A percentile compares a stretch with the other conserved stretches of the same genome.
phyloP scores from a whole-genome alignment of 2,888 invertebrate genomes.

The Xiphydria camelus region DNA sequence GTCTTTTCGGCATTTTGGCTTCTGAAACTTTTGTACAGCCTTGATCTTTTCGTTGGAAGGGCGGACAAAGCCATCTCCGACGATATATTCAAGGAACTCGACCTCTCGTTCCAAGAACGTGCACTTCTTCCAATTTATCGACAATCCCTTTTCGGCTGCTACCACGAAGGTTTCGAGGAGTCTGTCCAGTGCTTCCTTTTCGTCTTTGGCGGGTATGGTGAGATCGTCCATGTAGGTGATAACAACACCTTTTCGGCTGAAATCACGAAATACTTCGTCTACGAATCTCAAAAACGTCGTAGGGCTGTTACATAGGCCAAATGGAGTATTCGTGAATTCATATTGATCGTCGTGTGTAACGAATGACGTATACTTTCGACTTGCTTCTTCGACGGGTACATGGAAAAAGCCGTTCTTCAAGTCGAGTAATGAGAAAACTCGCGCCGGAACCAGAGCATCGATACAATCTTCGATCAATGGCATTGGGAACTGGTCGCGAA shows the following conservation, averaged over 20 bases:
- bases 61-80: conserved; percentile 33
- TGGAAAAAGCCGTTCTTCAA: conserved; percentile 25
- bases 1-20: conserved; percentile 32
- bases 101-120: conserved; percentile 19
- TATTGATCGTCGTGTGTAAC: conserved; percentile 17
- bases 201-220: conserved; percentile 17
- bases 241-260: conserved; percentile 12
- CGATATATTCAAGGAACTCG: conserved; percentile 36
- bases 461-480: conserved; percentile 27
- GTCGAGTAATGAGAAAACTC: conserved; percentile 24
- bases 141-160: conserved; percentile 20
- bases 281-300: conserved; percentile 20
- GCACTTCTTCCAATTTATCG: conserved; percentile 28
- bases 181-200: conserved; percentile 16
- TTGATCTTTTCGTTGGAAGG: conserved; percentile 35
- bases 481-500: conserved; percentile 25
- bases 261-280: conserved; percentile 17
- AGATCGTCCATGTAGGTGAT: conserved; percentile 22
- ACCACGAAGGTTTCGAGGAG: conserved; percentile 19
- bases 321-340: conserved; percentile 21
- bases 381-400: conserved; percentile 14
- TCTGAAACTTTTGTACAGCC: conserved; percentile 35
- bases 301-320: conserved; percentile 20
- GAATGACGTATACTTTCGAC: conserved; percentile 21
- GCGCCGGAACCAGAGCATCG: conserved; percentile 15